phyloP scores from a whole-genome alignment of 2,113 vertebrate species.

The Spheniscus mendiculus region DNA sequence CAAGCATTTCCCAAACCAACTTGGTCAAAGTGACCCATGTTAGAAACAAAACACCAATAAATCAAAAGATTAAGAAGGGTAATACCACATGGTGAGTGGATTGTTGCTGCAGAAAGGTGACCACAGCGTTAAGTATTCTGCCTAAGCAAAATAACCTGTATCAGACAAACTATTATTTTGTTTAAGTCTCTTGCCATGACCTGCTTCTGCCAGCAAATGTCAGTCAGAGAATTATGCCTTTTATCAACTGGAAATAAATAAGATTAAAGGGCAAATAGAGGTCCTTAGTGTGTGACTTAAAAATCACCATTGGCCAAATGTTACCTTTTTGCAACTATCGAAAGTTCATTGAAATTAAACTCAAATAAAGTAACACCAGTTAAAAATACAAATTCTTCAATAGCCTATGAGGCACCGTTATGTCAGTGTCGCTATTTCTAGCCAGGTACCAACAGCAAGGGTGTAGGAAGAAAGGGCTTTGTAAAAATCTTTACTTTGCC shows the following conservation, averaged over 20 bases:
- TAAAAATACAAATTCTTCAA: neutral
- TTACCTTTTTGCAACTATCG: neutral
- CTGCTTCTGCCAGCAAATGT: neutral
- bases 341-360: neutral
- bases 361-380: neutral
- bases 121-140: neutral
- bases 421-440: neutral
- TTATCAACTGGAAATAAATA: neutral
- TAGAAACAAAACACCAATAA: neutral
- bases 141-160: neutral
- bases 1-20: neutral
- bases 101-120: neutral
- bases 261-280: neutral
- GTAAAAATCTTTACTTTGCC: neutral
- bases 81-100: neutral
- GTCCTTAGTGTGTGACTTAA: neutral
- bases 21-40: neutral
- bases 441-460: neutral
- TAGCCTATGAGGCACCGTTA: fast-evolving
- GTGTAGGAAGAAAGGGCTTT: neutral
- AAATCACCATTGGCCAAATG: neutral
- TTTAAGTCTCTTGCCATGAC: neutral
- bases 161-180: neutral
- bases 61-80: neutral
- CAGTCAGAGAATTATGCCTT: neutral